Conservation (phyloP, 2,797 vertebrate species). For the Acanthornis magna region DNA sequence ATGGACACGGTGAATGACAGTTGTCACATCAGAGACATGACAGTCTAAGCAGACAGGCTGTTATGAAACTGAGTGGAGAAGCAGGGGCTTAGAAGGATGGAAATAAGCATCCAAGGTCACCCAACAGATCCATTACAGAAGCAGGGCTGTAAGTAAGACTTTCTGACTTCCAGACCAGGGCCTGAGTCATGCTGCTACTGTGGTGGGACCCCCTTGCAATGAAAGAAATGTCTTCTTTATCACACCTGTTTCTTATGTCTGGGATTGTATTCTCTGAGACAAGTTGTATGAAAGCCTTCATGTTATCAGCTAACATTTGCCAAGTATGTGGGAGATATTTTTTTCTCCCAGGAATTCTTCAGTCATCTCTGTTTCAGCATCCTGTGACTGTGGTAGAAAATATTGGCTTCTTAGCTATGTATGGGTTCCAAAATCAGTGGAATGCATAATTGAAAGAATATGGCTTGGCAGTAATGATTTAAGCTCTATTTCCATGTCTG, state of each 20-base stretch:
- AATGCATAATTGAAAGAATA: slow-evolving; percentile 23
- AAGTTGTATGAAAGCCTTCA: neutral
- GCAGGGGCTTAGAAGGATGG: neutral
- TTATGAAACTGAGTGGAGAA: neutral
- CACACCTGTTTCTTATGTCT: neutral
- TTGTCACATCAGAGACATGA: neutral
- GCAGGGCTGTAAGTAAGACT: neutral
- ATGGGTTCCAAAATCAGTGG: neutral
- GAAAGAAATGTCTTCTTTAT: neutral
- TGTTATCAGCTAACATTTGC: neutral
- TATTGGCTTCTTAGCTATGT: neutral
- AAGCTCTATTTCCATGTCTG: neutral
- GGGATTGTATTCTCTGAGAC: neutral
- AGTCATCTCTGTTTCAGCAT: slow-evolving; percentile 10
- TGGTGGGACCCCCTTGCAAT: neutral
- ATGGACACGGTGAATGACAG: neutral
- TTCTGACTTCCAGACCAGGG: neutral
- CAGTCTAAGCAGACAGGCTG: neutral
- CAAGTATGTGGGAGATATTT: neutral
- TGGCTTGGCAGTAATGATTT: neutral
- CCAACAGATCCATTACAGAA: neutral
- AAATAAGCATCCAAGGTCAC: slow-evolving; percentile 7
- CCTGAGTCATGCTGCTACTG: neutral
- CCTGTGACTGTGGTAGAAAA: neutral
- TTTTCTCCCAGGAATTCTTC: neutral